Evolutionary conservation across 2,797 vertebrate species (phyloP).

Genomic region (Huso huso): DNA sequence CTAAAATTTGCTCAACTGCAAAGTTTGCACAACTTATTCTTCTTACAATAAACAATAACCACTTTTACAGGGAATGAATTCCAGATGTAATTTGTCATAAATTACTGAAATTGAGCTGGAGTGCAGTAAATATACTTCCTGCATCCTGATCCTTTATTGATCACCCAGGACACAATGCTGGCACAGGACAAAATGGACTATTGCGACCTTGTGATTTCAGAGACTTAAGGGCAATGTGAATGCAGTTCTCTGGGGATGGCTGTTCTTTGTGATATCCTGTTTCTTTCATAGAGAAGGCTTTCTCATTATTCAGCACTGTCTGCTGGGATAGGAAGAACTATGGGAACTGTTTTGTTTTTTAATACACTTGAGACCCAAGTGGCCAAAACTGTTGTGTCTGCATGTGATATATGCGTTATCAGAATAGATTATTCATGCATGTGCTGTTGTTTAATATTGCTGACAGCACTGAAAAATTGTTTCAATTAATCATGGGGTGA

Average conservation of each 20-base stretch:
- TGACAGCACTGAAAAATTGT: too few relatives aligned
- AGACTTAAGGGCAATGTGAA: constrained; percentile 3
- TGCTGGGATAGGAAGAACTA: not conserved
- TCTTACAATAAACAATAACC: constrained; percentile 3
- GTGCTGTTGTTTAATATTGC: too few relatives aligned
- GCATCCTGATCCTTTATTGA: constrained; percentile 22
- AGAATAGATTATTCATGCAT: too few relatives aligned
- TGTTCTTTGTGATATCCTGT: constrained; percentile 12
- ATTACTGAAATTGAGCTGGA: constrained; percentile 39
- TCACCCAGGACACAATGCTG: constrained; percentile 24
- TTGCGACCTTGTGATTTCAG: not conserved
- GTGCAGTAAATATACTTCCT: constrained; percentile 23
- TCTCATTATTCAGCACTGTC: constrained; percentile 2
- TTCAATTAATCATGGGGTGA: too few relatives aligned
- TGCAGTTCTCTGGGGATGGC: constrained; percentile 3
- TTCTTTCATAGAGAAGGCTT: constrained; percentile 7
- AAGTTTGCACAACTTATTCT: too few relatives aligned
- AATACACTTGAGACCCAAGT: not conserved
- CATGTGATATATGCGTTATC: too few relatives aligned
- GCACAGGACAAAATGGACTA: constrained; percentile 1
- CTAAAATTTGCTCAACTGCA: constrained; percentile 30
- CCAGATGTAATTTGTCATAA: constrained; percentile 72
- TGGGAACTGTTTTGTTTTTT: not conserved
- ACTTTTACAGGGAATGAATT: constrained; percentile 60
- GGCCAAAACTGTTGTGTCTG: not conserved